Evolutionary conservation across 2,797 vertebrate species (phyloP), one percentile per base, ranked within the genome.

Genomic region (Paedocypris micromegethes): DNA sequence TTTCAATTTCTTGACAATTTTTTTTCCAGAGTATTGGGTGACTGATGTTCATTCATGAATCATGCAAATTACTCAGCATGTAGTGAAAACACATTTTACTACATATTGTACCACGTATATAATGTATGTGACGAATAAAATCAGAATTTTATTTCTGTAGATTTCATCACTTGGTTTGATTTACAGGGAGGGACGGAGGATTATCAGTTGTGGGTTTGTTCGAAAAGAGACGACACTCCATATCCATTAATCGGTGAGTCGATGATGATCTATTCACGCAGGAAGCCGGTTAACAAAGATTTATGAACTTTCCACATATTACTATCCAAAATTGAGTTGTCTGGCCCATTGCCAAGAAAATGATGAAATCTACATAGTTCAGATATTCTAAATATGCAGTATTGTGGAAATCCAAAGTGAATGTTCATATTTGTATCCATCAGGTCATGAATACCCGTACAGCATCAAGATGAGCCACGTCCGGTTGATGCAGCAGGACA

Each of bases 401-500:
- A 43, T 5, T 43, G 48, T 44, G 0, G 4, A 3, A 37, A 37
- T 37, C 43, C 4, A 37, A 40, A 54, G 3, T n/a, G 9, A 51
- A 64, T 9, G 45, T 8, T 44, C 41, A 43, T 5, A n/a, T 3
- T 3, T 51, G 43, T 3, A 44, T 58, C 40, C 46, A 41, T 8
- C 57, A 98, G 95, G 96, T 55, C 96, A 98, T 1, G 96, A 98
- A 83, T 93, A 91, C 82, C 96, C 94, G 64, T 96, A 94, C 78
- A 92, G 91, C 82, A 96, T 98, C 66, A 95, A 94, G 90, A 97
- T 96, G 92, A 95, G 90, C 86, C 93, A 97, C 81, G 88, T 98
- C 64, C 83, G 75, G 66, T 72, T 0, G 70, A 80, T 0, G 83
- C 83, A 66, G 44, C 54, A 59, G 38, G 90, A 89, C 51, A 75